phyloP scores from a whole-genome alignment of 2,888 invertebrate genomes.

The Zygaena filipendulae region DNA sequence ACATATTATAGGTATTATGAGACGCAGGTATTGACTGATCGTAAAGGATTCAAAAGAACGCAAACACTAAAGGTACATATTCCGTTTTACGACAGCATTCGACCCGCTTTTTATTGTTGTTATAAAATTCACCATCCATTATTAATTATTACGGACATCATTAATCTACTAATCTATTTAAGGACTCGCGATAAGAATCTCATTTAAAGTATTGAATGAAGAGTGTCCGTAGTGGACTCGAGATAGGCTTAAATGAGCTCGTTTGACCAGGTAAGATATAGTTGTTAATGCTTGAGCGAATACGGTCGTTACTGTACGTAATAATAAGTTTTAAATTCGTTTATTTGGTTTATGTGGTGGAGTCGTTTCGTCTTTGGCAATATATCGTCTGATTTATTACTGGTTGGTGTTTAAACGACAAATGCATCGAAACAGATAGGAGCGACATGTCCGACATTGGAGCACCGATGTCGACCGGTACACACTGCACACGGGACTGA shows the following conservation, averaged over 20 bases:
- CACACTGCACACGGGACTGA: conserved; percentile 31
- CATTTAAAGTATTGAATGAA: conserved; percentile 70
- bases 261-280: conserved; percentile 18
- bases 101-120: conserved; percentile 64
- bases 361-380: conserved; percentile 19
- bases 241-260: conserved; percentile 62
- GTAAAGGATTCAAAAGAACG: conserved; percentile 60
- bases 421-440: conserved; percentile 69
- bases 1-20: too few relatives aligned
- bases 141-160: conserved; percentile 69
- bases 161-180: conserved; percentile 70
- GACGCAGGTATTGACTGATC: conserved; percentile 62
- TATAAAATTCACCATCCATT: conserved; percentile 68
- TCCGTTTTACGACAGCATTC: conserved; percentile 52
- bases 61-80: conserved; percentile 48
- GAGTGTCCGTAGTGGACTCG: conserved; percentile 64
- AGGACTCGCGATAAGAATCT: conserved; percentile 67
- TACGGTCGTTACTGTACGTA: too few relatives aligned
- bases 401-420: conserved; percentile 69
- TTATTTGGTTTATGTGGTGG: conserved; percentile 19
- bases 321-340: conserved; percentile 16
- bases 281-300: too few relatives aligned
- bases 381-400: conserved; percentile 60
- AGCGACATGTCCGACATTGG: conserved; percentile 66
- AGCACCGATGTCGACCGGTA: conserved; percentile 62